Base-by-base conservation (phyloP, 1,140 invertebrate species). In the Spodoptera litura region DNA sequence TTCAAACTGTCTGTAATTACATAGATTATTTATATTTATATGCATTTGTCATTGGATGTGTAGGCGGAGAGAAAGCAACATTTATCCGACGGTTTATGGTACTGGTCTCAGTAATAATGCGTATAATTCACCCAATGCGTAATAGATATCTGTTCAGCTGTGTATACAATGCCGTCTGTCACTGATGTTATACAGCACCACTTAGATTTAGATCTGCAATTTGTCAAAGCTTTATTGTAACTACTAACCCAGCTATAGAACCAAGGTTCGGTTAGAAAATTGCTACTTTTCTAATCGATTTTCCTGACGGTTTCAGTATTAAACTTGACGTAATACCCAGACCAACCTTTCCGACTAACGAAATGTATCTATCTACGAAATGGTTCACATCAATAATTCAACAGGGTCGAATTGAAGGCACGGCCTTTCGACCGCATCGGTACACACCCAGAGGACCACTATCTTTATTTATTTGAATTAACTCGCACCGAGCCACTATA, bases 21-120 rank as follows among this genome's bases (percentile, higher is more conserved):
- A 72, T 58, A 77, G 35, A 62, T 53, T 62, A 75, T 75, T 53
- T 62, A 78, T 59, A 78, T 81, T 75, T 71, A 81, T 62, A 59
- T 58, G 71, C 76, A 75, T 81, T 81, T 81, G 80, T 81, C 80
- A 81, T 56, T 71, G 44, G 58, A 59, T 64, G 77, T 68, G 77
- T 78, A 62, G 77, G 77, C 77, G 68, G 66, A 58, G 80, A 78
- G 80, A 81, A 81, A 81, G 80, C 71, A 35, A 64, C 72, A 78
- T 81, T 78, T 78, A 78, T 78, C 80, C 31, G 62, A 53, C 31
- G 49, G 53, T 53, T 56, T 78, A 66, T 61, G 61, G 74, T 56
- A 72, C 70, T 72, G 35, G 61, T 56, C 35, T 52, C 31, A 68
- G 53, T 77, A 77, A 77, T 77, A 77, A 77, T 68, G 74, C 74